phyloP scores from a whole-genome alignment of 2,888 invertebrate genomes.

The Pristionchus maxplancki region DNA sequence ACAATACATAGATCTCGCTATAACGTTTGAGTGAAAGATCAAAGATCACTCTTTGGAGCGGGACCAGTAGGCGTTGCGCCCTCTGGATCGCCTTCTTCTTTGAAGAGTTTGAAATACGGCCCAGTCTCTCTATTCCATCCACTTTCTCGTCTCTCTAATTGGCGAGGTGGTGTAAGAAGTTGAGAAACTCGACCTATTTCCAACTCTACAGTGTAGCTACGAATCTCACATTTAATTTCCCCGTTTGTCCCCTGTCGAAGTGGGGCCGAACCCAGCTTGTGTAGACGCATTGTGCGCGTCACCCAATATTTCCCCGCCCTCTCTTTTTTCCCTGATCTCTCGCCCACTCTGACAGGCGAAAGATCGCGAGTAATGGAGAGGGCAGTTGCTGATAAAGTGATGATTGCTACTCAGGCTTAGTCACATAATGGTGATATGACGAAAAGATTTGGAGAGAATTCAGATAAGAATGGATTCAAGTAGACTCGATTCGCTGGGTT shows the following conservation, averaged over 20 bases:
- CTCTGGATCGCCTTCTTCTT: neutral
- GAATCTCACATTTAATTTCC: neutral
- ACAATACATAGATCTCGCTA: neutral
- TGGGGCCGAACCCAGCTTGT: constrained; percentile 1
- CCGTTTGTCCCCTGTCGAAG: neutral
- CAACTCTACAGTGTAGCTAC: neutral
- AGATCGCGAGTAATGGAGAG: neutral
- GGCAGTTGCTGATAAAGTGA: neutral
- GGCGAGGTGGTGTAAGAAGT: too few relatives aligned
- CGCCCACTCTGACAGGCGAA: neutral
- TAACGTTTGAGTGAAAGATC: neutral
- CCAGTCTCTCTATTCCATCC: too few relatives aligned
- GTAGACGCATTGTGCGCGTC: constrained; percentile 37
- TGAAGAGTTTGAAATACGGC: too few relatives aligned
- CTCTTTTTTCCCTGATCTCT: neutral
- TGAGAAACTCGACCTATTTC: too few relatives aligned
- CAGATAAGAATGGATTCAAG: neutral
- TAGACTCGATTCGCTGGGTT: neutral
- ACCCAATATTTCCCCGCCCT: neutral
- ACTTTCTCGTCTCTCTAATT: too few relatives aligned
- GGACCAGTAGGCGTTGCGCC: neutral
- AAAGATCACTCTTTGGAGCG: neutral
- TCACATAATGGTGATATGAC: constrained; percentile 26
- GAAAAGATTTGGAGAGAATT: neutral
- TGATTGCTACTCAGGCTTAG: neutral